Evolutionary conservation across 53 echinoderm and acorn worm species (phyloP).

Genomic region (Arbacia lixula): DNA sequence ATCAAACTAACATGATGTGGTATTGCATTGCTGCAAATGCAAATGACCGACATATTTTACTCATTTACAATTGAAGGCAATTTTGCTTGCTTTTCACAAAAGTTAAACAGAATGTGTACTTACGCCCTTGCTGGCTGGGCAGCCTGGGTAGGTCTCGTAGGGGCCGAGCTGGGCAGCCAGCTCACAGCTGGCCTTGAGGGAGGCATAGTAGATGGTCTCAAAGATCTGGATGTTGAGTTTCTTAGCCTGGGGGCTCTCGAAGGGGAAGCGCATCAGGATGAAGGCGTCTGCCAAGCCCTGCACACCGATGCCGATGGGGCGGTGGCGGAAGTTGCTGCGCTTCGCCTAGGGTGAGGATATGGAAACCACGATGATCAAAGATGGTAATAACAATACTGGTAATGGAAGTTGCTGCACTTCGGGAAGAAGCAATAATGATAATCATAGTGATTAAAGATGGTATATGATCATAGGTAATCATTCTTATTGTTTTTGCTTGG

Average conservation of each 20-base stretch:
- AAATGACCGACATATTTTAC: too few species aligned
- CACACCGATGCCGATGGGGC: conserved; percentile 96
- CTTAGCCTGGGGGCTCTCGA: conserved; percentile 86
- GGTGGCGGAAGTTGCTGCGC: conserved; percentile 88
- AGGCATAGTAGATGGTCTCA: conserved; percentile 94
- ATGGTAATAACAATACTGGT: too few species aligned
- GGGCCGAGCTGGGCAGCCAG: conserved; percentile 75
- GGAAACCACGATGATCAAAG: too few species aligned
- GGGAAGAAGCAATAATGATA: too few species aligned
- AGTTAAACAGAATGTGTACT: background rate
- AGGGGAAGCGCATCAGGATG: conserved; percentile 92
- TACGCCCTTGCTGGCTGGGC: conserved; percentile 90
- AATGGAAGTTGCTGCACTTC: too few species aligned
- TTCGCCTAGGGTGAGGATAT: conserved; percentile 65
- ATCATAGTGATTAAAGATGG: too few species aligned
- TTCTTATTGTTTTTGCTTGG: too few species aligned
- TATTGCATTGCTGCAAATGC: too few species aligned
- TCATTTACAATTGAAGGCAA: too few species aligned
- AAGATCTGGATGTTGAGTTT: conserved; percentile 93
- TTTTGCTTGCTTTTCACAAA: too few species aligned
- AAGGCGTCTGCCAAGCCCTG: conserved; percentile 98
- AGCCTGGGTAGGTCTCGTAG: conserved; percentile 85
- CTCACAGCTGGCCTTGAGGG: conserved; percentile 87
- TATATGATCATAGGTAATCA: too few species aligned
- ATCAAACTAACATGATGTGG: too few species aligned